Base-by-base conservation (phyloP, 1,140 invertebrate species). In the Atta colombica region DNA sequence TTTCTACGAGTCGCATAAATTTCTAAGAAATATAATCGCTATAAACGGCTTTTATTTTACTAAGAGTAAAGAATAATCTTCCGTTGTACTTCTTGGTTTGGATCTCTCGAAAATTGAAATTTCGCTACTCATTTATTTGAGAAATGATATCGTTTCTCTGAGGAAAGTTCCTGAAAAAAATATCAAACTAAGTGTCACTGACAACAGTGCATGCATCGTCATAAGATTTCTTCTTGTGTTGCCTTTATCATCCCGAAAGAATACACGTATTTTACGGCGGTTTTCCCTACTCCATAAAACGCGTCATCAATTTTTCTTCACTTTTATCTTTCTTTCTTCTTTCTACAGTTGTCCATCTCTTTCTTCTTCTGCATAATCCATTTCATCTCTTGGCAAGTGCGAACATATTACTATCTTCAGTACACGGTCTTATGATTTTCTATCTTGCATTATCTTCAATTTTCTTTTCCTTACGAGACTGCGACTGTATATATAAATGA, bases 281-380 rank as follows among this genome's bases (percentile, higher is more conserved):
- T 92, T 92, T n/a, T n/a, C 7, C 18, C 18, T n/a, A 75, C 35
- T 51, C 65, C 85, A 90, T 92, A 92, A 93, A 92, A 85, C 86
- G 88, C 39, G 53, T 85, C 88, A 91, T 92, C 90, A 91, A 93
- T 93, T 94, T 91, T 86, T 87, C 89, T 85, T 91, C 92, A 85
- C 82, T 89, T 93, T 87, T 87, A 89, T 68, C 89, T 91, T 49
- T 77, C 84, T 77, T 90, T 68, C 51, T 61, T 35, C 69, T 8
- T 49, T 53, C 28, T 53, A 7, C 80, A 51, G 14, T 90, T 58
- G 16, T 60, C 72, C 75, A 31, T 90, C 66, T 86, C 77, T 82
- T 89, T 86, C 39, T 53, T 61, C 21, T 85, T 51, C 66, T 72
- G 72, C 69, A 85, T 88, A 88, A 87, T 86, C 71, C 55, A 77